Evolutionary conservation across 2,797 vertebrate genomes (phyloP), one percentile per base, ranked within the genome.

Genomic region (Pseudochaenichthys georgianus): DNA sequence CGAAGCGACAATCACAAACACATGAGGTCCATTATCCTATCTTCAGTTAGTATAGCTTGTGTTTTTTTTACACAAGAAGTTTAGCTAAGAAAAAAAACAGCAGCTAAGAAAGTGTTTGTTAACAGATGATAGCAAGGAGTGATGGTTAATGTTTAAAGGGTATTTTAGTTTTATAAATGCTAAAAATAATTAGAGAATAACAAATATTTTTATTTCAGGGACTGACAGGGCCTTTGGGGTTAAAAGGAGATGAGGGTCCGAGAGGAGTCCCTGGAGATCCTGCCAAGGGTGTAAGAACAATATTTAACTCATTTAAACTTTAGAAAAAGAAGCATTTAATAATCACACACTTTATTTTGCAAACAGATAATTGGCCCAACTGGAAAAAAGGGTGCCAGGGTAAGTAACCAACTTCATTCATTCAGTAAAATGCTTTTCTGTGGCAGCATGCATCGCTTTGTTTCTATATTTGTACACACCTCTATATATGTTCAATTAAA

Each of bases 371-470:
- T 96, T 64, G 97, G 97, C 43, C 96, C 96, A 64, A 92, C 95
- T 28, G 97, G 97, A 55, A 95, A 95, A 84, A 98, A 97, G 74
- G 97, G 97, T 15, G 64, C 70, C 21, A 95, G 92, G 93, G 97
- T 97, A 92, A 96, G 96, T 83, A 42, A 43, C 12, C 42, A 19
- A 50, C 19, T 3, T 53, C 0, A 11, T 66, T 59, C 16, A 34
- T 19, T 9, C 17, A 19, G 13, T 13, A 59, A 60, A 19, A 9
- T 0, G 0, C 55, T 34, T 61, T 59, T 19, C 3, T 54, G 17
- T 38, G 9, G 3, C n/a, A 9, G 15, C 8, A 19, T 42, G 21
- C 50, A 53, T 13, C 21, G 12, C 1, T 0, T 4, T 31, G 45
- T 7, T 43, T 45, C 46, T 11, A 12, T 31, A 46, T 21, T 15